These are phyloP conservation scores for Bombus terrestris DNA, from an alignment of 1,140 invertebrate genomes.

Conservation along the genomic window DNA sequence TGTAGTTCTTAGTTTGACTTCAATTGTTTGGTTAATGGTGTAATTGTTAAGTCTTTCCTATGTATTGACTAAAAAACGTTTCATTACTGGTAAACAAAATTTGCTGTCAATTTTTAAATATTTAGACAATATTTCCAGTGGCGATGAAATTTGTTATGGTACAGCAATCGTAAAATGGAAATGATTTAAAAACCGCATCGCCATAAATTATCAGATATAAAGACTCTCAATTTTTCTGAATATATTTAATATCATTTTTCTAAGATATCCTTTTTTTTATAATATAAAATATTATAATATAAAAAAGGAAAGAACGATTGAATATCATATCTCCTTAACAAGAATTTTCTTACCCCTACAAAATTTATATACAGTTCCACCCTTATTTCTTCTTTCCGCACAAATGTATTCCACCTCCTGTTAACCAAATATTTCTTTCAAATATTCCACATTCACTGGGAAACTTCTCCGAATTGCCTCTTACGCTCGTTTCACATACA, in stretches of 20 bases:
- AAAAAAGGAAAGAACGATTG: no score
- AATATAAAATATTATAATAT: neutral
- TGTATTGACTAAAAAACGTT: neutral
- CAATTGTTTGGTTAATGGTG: neutral
- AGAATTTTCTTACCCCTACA: no score
- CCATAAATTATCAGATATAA: neutral
- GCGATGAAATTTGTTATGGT: no score
- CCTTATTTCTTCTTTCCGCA: neutral
- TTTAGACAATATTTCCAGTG: no score
- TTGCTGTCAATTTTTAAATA: no score
- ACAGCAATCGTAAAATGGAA: no score
- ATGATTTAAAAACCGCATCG: neutral
- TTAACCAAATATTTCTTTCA: neutral
- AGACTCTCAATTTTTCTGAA: neutral
- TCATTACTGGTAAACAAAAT: neutral
- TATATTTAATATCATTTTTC: neutral
- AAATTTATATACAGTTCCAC: neutral
- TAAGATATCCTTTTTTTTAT: neutral
- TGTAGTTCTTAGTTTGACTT: no score
- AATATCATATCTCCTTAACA: no score
- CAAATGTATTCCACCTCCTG: neutral
- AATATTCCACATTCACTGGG: no score
- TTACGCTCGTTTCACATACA: neutral
- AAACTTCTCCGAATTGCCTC: neutral
- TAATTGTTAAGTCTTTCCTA: neutral